Evolutionary conservation across 2,888 invertebrate genomes (phyloP), one percentile per base, ranked within the genome.

Genomic region (Clanis bilineata): DNA sequence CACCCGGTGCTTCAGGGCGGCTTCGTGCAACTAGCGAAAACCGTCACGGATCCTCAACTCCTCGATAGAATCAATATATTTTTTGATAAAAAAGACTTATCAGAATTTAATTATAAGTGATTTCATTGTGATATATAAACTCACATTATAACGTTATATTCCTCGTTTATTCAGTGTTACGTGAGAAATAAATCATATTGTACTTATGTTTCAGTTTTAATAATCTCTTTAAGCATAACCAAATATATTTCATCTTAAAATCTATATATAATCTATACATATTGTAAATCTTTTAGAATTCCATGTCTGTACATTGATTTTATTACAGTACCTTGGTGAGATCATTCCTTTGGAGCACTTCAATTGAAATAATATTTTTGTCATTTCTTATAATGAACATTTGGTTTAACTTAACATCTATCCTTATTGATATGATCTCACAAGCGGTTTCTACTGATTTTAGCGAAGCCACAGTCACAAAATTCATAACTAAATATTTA

Each of bases 51-150:
- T 58, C 87, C 92, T 22, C 89, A 90, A 70, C 76, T 93, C 57
- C 82, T 92, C 65, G 92, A 92, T 63, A 90, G 92, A 82, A 91
- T 93, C 70, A 91, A 90, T 81, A 83, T 90, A 83, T 93, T 92
- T 85, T 92, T 92, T 74, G 92, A 92, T 74, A 92, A 88, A 85
- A 90, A 86, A 82, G 89, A 92, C 76, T 82, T 91, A 82, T 82
- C 82, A 68, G 85, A 87, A 80, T 79, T 80, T 85, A 85, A 77
- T 74, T 80, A 76, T 87, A 88, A 88, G 83, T 89, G 71, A 87
- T 85, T 84, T 81, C 77, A 76, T 82, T 82, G 84, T 87, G 85
- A 83, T 65, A 65, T 77, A 68, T 79, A 79, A 64, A 74, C 74
- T 72, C 54, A 36, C 55, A 45, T 12, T 45, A 39, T 59, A 79